Evolutionary conservation across 2,888 invertebrate genomes (phyloP), one percentile per base, ranked within the genome.

Genomic region (Lamproptera curius): DNA sequence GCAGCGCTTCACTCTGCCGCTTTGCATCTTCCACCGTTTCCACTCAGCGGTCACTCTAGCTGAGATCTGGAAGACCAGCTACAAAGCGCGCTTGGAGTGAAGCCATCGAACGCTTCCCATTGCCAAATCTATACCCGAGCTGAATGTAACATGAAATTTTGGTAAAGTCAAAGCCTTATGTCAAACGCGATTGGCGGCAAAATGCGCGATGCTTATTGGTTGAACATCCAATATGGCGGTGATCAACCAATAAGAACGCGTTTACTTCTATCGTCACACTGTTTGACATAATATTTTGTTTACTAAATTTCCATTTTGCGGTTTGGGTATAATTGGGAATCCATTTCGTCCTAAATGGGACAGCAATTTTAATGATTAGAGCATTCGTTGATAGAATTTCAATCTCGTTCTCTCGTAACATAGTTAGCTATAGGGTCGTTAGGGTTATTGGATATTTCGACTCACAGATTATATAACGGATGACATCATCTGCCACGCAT

Each of bases 11-110:
- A 96, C 97, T 62, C 90, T 97, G 58, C 98, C 98, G 31, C 91
- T 98, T 59, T 97, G 96, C 89, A 97, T 97, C 76, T 97, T 97
- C 91, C 97, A 97, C 85, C 94, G 97, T 63, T 97, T 97, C 91
- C 97, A 97, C 81, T 96, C 96, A 52, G 96, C 97, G 17, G 97
- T 97, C 23, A 96, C 97, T 87, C 91, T 97, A 59, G 97, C 97
- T 57, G 97, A 97, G 88, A 96, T 97, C 63, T 97, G 97, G 97
- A 97, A 97, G 89, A 96, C 96, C 63, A 95, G 95, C 82, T 97
- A 97, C 91, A 96, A 96, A 88, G 94, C 95, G 62, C 92, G 95
- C 57, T 89, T 96, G 76, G 95, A 95, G 89, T 95, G 93, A 93
- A 73, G 61, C 37, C 47, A 46, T 28, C n/a, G 28, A n/a, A 28